Base-by-base conservation (phyloP, 2,113 vertebrate genomes). In the Nannobrachium achirus region DNA sequence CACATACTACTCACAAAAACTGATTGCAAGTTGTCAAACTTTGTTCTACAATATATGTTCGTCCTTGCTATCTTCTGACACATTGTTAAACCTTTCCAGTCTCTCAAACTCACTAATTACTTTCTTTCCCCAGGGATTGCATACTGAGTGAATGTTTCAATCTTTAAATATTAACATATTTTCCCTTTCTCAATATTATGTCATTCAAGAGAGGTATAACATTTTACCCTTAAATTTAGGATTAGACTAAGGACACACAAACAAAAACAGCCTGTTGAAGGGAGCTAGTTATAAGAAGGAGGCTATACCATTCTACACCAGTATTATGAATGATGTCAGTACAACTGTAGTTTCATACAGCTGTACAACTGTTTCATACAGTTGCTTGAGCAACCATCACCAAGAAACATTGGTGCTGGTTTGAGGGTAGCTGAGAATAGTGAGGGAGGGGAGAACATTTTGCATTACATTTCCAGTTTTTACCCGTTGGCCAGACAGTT, bases 91-190 rank as follows among this genome's bases (percentile, higher is more conserved):
- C 44, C 61, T 33, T 52, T 45, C 1, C 42, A 56, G 59, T 62
- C 52, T 69, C 18, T 72, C 14, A 55, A 63, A 64, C 19, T 46
- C 51, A 53, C 14, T 68, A 66, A 86, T 55, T 60, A 49, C 52
- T 72, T 58, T 62, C 19, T 44, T 9, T 63, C 57, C 52, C 15
- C n/a, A 18, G 49, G 61, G 51, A 64, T 7, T 0, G 11, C 15
- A 53, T 38, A 45, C 65, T 69, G 14, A 49, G 50, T 61, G 19
- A 70, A 45, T 42, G 63, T 19, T 62, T 7, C 15, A 56, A 16
- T 38, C 9, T 6, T 70, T 57, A 73, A 52, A 75, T 74, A 66
- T 18, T 25, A 25, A n/a, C n/a, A n/a, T n/a, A 39, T 52, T n/a
- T n/a, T 19, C 10, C 45, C 39, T 10, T 25, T 20, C 14, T 49